These are phyloP conservation scores for Scaptodrosophila lebanonensis DNA, from an alignment of 1,140 invertebrate genomes.

Conservation along the genomic window DNA sequence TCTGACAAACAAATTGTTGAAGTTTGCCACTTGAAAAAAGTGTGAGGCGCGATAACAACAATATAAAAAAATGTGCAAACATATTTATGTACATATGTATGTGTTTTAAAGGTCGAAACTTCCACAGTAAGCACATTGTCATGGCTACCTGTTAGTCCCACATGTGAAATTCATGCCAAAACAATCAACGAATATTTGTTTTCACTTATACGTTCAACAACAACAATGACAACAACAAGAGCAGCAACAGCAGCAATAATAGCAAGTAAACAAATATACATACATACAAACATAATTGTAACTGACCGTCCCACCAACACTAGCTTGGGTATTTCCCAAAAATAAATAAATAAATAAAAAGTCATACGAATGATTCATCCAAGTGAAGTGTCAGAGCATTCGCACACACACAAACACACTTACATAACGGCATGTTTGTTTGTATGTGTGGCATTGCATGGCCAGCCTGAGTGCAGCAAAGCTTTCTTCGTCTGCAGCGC, in stretches of 20 bases:
- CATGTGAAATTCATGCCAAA: slow-evolving; percentile 24
- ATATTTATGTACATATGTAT: neutral
- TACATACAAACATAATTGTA: neutral
- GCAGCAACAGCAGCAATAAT: neutral
- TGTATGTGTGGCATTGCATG: neutral
- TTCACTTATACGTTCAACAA: slow-evolving; percentile 20
- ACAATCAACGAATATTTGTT: slow-evolving; percentile 46
- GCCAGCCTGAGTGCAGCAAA: neutral
- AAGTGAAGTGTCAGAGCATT: slow-evolving; percentile 35
- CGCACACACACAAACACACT: slow-evolving; percentile 5
- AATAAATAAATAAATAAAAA: neutral
- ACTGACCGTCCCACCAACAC: slow-evolving; percentile 16
- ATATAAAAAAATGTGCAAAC: neutral
- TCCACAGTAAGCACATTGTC: slow-evolving; percentile 26
- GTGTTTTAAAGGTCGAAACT: neutral
- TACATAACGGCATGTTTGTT: neutral
- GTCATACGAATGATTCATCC: slow-evolving; percentile 7
- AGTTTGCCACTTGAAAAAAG: no score
- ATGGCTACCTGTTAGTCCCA: slow-evolving; percentile 24
- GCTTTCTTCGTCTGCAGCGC: neutral
- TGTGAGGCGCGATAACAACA: neutral
- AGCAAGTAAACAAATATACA: neutral
- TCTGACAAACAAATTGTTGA: no score
- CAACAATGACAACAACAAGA: slow-evolving; percentile 7
- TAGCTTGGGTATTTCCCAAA: slow-evolving; percentile 20